phyloP scores from a whole-genome alignment of 2,113 vertebrate genomes.

The Opisthocomus hoazin region DNA sequence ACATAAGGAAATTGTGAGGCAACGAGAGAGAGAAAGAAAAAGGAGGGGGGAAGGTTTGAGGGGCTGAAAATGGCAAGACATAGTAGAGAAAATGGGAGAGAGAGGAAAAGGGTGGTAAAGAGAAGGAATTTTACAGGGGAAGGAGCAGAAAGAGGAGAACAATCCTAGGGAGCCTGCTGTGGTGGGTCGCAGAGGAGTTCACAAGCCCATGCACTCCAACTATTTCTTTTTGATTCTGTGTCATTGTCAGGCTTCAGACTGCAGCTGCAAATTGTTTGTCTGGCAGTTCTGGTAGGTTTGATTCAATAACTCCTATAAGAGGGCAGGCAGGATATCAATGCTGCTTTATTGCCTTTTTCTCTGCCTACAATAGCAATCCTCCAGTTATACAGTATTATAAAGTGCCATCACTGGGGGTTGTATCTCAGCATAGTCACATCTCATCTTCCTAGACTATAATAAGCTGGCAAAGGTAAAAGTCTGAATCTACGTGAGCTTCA shows the following conservation, averaged over 20 bases:
- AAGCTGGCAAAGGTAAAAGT: slow-evolving; percentile 36
- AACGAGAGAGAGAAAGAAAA: background rate
- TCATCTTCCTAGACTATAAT: slow-evolving; percentile 60
- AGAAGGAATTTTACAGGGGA: background rate
- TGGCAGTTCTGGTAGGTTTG: slow-evolving; percentile 71
- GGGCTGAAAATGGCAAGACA: background rate
- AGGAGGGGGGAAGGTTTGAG: background rate
- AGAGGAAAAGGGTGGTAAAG: background rate
- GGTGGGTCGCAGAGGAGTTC: slow-evolving; percentile 59
- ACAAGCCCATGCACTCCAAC: slow-evolving; percentile 58
- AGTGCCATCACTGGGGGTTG: slow-evolving; percentile 61
- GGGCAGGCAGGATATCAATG: slow-evolving; percentile 74
- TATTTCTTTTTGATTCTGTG: slow-evolving; percentile 68
- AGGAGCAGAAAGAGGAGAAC: slow-evolving; percentile 48
- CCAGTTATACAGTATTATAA: slow-evolving; percentile 63
- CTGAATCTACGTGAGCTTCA: slow-evolving; percentile 11
- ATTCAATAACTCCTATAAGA: slow-evolving; percentile 74
- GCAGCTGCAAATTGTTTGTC: slow-evolving; percentile 74
- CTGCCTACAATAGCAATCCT: slow-evolving; percentile 71
- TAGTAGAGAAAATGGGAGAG: background rate
- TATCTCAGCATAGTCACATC: slow-evolving; percentile 60
- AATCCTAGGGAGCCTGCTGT: slow-evolving; percentile 63
- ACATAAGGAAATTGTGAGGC: background rate
- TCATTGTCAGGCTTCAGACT: slow-evolving; percentile 72
- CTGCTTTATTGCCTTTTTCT: slow-evolving; percentile 73